phyloP scores from a whole-genome alignment of 1,140 invertebrate genomes.

The Scaptomyza pallida region DNA sequence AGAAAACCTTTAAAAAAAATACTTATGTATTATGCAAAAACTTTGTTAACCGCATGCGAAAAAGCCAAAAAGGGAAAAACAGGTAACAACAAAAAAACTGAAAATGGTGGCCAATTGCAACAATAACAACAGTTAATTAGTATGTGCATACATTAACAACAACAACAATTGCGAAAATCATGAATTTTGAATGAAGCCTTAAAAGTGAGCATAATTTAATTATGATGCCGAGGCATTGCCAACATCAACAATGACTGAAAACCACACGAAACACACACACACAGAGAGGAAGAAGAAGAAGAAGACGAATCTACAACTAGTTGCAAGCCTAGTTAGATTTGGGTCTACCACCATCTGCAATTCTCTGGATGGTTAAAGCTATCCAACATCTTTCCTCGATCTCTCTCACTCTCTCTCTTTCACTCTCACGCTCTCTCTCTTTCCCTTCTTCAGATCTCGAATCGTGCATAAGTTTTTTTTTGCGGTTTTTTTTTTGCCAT shows the following conservation, averaged over 20 bases:
- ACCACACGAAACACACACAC: conserved; percentile 47
- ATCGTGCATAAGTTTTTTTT: conserved; percentile 57
- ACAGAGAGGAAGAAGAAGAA: not conserved
- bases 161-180: conserved; percentile 47
- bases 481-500: conserved; percentile 55
- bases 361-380: conserved; percentile 10
- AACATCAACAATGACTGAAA: conserved; percentile 38
- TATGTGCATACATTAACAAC: conserved; percentile 67
- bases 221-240: conserved; percentile 49
- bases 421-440: not conserved
- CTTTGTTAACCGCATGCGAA: conserved; percentile 50
- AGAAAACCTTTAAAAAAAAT: conserved; percentile 5
- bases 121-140: conserved; percentile 58
- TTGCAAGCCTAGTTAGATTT: conserved; percentile 11
- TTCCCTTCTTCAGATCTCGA: conserved; percentile 56
- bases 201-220: conserved; percentile 69
- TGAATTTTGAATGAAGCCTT: conserved; percentile 72
- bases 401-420: conserved; percentile 52
- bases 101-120: conserved; percentile 30
- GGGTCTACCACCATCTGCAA: conserved; percentile 8
- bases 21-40: conserved; percentile 35
- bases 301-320: conserved; percentile 7
- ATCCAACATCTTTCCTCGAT: not conserved
- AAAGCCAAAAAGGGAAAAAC: conserved; percentile 26
- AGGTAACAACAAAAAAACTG: not conserved